Percentiles rank a stretch among this genome's conserved stretches.
Conservation (phyloP, 53 echinoderm and acorn worm species). For the Patiria pectinifera region DNA sequence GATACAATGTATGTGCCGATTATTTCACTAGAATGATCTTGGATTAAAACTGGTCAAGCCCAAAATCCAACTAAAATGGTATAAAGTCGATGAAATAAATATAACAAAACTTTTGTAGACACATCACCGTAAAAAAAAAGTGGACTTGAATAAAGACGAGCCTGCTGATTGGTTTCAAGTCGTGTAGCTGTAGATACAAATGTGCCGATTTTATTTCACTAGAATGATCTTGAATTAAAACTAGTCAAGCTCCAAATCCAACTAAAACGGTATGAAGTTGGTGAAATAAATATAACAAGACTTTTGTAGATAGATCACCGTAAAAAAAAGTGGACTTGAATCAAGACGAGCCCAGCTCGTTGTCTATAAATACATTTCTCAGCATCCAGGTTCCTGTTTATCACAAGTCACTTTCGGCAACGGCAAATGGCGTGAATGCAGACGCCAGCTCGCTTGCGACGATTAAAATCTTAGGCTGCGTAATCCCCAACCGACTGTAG, state of each 20-base stretch:
- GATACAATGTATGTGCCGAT: no score
- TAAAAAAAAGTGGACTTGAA: neutral
- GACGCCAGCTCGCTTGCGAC: neutral
- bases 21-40: no score
- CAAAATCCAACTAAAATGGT: no score
- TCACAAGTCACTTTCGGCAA: neutral
- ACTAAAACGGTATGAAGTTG: no score
- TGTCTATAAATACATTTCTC: neutral
- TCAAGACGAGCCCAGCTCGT: neutral
- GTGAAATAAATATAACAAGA: no score
- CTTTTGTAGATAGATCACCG: no score
- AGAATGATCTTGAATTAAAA: no score
- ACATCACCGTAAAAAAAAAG: neutral
- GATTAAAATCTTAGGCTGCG: neutral
- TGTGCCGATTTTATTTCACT: no score
- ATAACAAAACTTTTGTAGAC: neutral
- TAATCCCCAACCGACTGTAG: neutral
- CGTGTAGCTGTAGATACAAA: no score
- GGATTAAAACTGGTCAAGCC: no score
- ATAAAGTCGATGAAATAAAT: neutral
- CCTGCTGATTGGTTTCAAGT: no score
- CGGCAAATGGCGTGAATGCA: neutral
- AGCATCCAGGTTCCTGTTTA: neutral
- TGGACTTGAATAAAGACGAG: neutral
- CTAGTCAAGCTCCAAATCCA: no score